Percentiles rank a stretch among this genome's conserved stretches.
These are phyloP conservation scores for Microchrysa polita DNA, from an alignment of 2,888 invertebrate species.

Conservation along the genomic window DNA sequence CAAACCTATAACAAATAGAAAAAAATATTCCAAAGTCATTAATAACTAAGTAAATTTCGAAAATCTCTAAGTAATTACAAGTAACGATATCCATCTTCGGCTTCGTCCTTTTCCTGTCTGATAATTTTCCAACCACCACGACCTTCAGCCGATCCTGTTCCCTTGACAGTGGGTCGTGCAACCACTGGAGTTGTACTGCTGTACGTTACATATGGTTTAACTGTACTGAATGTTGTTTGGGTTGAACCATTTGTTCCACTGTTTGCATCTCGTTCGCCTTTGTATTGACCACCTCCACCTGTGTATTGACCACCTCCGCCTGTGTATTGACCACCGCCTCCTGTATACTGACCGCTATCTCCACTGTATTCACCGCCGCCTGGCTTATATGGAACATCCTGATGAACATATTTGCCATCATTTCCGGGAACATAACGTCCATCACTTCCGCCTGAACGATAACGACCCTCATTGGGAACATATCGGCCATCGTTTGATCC, in stretches of 20 bases:
- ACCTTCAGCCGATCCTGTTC: constrained; percentile 60
- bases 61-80: constrained; percentile 55
- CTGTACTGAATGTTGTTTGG: constrained; percentile 40
- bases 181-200: constrained; percentile 28
- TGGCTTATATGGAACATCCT: constrained; percentile 58
- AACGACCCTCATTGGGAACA: constrained; percentile 55
- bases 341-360: constrained; percentile 51
- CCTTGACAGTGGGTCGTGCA: constrained; percentile 48
- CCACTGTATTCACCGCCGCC: constrained; percentile 56
- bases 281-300: constrained; percentile 53
- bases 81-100: constrained; percentile 69
- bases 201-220: constrained; percentile 50
- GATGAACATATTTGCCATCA: constrained; percentile 68
- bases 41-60: no score
- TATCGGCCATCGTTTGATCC: constrained; percentile 46
- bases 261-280: constrained; percentile 12
- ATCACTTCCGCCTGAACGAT: constrained; percentile 53
- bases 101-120: constrained; percentile 66
- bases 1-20: constrained; percentile 52
- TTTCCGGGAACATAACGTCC: constrained; percentile 66
- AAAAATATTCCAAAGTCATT: not conserved
- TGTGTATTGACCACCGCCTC: constrained; percentile 50
- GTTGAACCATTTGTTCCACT: not conserved
- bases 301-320: constrained; percentile 52
- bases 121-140: constrained; percentile 67